These are phyloP conservation scores for Gymnogyps californianus DNA, from an alignment of 2,113 vertebrate genomes.

Conservation along the genomic window DNA sequence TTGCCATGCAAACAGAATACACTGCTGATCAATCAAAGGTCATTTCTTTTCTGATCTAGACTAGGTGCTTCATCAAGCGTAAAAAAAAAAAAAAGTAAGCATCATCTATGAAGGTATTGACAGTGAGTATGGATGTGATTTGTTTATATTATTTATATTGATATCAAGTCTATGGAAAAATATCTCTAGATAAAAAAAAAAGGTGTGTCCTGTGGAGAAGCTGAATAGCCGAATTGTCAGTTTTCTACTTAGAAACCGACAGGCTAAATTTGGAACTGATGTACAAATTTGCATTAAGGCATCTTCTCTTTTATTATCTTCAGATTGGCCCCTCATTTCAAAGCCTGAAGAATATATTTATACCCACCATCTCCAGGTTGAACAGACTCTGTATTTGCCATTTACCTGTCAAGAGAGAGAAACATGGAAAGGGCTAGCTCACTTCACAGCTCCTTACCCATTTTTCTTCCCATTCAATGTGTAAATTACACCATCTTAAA, in stretches of 20 bases:
- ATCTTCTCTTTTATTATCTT: background rate
- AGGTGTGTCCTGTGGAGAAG: background rate
- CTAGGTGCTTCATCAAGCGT: background rate
- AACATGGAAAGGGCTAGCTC: background rate
- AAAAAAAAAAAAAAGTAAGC: background rate
- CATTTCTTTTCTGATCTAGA: conserved; percentile 28
- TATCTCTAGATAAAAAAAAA: background rate
- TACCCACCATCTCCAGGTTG: background rate
- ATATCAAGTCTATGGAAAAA: background rate
- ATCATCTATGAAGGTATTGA: background rate
- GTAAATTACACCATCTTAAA: background rate
- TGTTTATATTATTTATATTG: background rate
- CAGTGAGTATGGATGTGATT: background rate
- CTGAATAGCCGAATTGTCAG: background rate
- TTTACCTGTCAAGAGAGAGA: background rate
- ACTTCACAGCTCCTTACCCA: background rate
- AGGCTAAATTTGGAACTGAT: background rate
- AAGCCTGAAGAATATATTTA: background rate
- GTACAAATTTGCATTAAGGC: background rate
- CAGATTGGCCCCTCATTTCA: background rate
- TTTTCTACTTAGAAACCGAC: background rate
- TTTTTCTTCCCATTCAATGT: background rate
- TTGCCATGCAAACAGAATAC: background rate
- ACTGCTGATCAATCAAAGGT: conserved; percentile 12
- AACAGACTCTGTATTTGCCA: background rate